Evolutionary conservation across 2,888 invertebrate genomes (phyloP), one percentile per base, ranked within the genome.

Genomic region (Nemotelus nigrinus): DNA sequence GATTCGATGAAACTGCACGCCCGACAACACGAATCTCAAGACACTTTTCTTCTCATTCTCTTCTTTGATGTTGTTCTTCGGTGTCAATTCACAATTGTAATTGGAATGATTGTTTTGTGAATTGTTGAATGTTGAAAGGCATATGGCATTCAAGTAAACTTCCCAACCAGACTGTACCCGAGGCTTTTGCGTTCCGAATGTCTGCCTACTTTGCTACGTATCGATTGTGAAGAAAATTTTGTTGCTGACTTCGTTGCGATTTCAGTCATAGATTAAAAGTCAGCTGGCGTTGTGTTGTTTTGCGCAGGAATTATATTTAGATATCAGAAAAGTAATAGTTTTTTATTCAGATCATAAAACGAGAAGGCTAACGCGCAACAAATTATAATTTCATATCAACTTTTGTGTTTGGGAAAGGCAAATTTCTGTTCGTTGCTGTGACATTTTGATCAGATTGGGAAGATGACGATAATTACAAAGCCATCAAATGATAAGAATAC

Each of bases 401-500:
- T 58, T 25, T 50, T 50, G 58, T 58, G 58, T 58, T 58, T 58
- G 25, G 25, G 25, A 25, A 25, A 25, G 25, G 25, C 25, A 25
- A 25, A 25, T 25, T 25, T 25, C 25, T 25, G 25, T 25, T 25
- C 25, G 25, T 25, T 25, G 25, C 25, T 25, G 25, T 25, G 25
- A 25, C 25, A 25, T 25, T 25, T 25, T 25, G 25, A 25, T 25
- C 25, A 25, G 25, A 25, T 25, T 25, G 41, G 48, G 25, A 50
- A 84, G 81, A 96, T 96, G 95, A 95, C 95, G 80, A 91, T 95
- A 85, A 89, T 95, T 82, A 93, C 93, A 5, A 95, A 94, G 86
- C 91, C 93, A 47, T 90, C 91, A 80, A 89, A 90, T 76, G 91
- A 93, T 80, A 93, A 93, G 87, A 94, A 94, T 87, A 87, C 88